Evolutionary conservation across 2,888 invertebrate genomes (phyloP).

Genomic region (Acanthosepion lycidas): DNA sequence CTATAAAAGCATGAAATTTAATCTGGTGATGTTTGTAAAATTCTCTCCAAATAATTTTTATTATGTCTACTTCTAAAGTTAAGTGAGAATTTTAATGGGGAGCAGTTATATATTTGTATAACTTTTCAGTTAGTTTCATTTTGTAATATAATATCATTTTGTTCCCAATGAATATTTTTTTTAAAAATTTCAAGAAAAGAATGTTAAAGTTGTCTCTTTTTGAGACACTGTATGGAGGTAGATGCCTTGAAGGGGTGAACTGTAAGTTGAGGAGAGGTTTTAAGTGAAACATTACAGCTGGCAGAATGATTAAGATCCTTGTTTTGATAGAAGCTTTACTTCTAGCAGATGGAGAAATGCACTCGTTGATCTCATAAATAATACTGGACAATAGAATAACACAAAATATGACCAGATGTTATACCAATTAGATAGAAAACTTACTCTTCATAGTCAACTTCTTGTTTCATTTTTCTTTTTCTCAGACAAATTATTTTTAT

Average conservation of each 20-base stretch:
- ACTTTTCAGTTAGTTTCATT: too few species aligned
- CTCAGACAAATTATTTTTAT: background rate
- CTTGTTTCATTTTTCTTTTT: background rate
- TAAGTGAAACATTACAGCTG: slow-evolving; percentile 7
- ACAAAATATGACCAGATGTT: background rate
- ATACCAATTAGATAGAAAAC: background rate
- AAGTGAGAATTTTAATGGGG: background rate
- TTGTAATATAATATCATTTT: too few species aligned
- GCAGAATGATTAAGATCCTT: slow-evolving; percentile 9
- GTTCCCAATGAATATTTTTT: too few species aligned
- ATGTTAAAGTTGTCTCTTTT: too few species aligned
- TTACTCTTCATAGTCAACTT: background rate
- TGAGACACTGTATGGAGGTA: background rate
- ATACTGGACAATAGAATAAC: background rate
- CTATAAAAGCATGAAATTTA: background rate
- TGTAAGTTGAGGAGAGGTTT: background rate
- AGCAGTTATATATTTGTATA: background rate
- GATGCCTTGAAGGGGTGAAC: too few species aligned
- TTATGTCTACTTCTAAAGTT: background rate
- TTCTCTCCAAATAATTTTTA: background rate
- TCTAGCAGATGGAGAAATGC: slow-evolving; percentile 33
- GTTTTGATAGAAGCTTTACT: background rate
- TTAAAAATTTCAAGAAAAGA: too few species aligned
- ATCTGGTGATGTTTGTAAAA: background rate
- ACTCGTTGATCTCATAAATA: slow-evolving; percentile 11